These are phyloP conservation scores for Aplodontia rufa DNA, from an alignment of 2,113 vertebrate species.

Conservation along the genomic window DNA sequence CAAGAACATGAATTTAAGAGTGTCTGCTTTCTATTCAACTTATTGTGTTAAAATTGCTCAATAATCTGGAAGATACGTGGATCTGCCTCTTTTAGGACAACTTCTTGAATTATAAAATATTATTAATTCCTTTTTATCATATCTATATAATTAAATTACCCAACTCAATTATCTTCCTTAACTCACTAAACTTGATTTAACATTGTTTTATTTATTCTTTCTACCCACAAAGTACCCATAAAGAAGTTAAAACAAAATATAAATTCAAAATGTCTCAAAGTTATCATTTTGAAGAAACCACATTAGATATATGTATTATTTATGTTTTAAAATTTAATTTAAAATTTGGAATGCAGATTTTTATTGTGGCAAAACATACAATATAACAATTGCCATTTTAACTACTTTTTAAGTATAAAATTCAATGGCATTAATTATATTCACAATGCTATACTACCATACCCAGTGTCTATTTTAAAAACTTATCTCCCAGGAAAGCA, in stretches of 20 bases:
- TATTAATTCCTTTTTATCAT: not conserved
- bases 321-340: not conserved
- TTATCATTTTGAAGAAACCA: not conserved
- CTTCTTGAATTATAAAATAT: not conserved
- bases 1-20: not conserved
- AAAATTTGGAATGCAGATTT: not conserved
- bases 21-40: not conserved
- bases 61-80: not conserved
- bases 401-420: not conserved
- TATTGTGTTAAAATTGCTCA: not conserved
- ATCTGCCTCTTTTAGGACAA: not conserved
- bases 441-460: not conserved
- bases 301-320: not conserved
- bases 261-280: not conserved
- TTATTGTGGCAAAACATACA: not conserved
- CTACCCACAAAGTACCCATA: not conserved
- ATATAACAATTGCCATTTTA: not conserved
- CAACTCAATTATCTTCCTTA: not conserved
- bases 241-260: not conserved
- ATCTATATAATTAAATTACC: not conserved
- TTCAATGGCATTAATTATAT: not conserved
- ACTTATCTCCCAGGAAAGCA: not conserved
- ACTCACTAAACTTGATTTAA: not conserved
- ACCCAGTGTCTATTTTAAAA: not conserved
- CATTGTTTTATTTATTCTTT: not conserved